These are phyloP conservation scores for Achlya flavicornis DNA, from an alignment of 2,888 invertebrate species.

Conservation along the genomic window DNA sequence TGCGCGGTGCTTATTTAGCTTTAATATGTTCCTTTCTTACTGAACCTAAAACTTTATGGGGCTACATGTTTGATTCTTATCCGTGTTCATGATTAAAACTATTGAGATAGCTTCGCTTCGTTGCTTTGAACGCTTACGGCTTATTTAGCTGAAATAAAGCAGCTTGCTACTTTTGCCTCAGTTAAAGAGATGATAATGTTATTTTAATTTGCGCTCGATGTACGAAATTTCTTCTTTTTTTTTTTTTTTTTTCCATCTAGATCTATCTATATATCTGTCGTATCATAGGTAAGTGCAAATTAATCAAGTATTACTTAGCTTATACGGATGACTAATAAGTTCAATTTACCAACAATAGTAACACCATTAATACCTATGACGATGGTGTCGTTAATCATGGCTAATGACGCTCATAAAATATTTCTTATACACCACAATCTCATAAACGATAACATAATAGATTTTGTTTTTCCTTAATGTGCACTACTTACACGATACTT, in stretches of 20 bases:
- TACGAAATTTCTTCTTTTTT: too few species aligned
- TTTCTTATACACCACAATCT: conserved; percentile 37
- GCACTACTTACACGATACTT: neutral
- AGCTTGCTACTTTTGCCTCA: conserved; percentile 11
- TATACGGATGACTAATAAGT: neutral
- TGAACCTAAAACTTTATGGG: conserved; percentile 41
- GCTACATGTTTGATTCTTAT: conserved; percentile 36
- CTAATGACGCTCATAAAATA: conserved; percentile 61
- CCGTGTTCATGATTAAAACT: conserved; percentile 34
- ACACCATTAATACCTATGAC: conserved; percentile 49
- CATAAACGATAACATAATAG: conserved; percentile 36
- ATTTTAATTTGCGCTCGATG: too few species aligned
- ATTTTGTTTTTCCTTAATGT: conserved; percentile 32
- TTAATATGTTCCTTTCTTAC: conserved; percentile 33
- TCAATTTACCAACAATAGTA: conserved; percentile 40
- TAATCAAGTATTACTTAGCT: neutral
- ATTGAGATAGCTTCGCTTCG: conserved; percentile 27
- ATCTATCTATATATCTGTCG: too few species aligned
- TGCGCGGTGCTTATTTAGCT: conserved; percentile 43
- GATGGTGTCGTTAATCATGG: conserved; percentile 54
- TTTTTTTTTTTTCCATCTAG: too few species aligned
- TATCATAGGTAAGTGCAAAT: too few species aligned
- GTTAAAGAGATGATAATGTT: neutral
- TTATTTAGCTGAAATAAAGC: conserved; percentile 4
- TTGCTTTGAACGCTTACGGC: neutral